Evolutionary conservation across 2,113 vertebrate species (phyloP).

Genomic region (Fulmarus glacialis): DNA sequence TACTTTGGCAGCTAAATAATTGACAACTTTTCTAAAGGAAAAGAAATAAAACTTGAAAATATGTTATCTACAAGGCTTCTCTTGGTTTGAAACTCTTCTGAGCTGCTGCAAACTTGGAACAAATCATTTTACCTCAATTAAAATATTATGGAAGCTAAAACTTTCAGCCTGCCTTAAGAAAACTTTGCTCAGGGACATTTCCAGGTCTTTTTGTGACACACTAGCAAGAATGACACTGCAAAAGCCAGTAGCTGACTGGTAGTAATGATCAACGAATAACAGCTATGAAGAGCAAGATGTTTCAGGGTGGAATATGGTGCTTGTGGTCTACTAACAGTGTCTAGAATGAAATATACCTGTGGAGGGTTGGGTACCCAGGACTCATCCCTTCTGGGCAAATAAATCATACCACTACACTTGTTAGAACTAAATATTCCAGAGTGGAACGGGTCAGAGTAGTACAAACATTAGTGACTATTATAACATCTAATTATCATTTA

Average conservation of each 20-base stretch:
- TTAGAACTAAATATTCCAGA: background rate
- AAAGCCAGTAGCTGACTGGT: background rate
- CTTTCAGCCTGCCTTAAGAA: background rate
- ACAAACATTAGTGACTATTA: background rate
- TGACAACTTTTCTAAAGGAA: constrained; percentile 10
- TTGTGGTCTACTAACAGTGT: background rate
- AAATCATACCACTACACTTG: background rate
- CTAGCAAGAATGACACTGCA: background rate
- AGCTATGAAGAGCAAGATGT: background rate
- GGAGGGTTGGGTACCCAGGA: background rate
- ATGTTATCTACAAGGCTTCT: background rate
- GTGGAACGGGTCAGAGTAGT: background rate
- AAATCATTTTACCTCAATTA: background rate
- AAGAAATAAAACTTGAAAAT: background rate
- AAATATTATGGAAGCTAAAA: background rate
- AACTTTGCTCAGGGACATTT: background rate
- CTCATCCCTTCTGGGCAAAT: background rate
- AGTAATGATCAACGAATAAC: background rate
- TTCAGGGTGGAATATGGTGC: background rate
- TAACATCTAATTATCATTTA: background rate
- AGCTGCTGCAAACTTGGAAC: background rate
- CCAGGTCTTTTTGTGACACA: background rate
- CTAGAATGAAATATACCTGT: background rate
- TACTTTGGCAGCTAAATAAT: constrained; percentile 39
- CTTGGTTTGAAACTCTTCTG: background rate